These are phyloP conservation scores for Bothrops jararaca DNA, from an alignment of 2,113 vertebrate genomes.

Conservation along the genomic window DNA sequence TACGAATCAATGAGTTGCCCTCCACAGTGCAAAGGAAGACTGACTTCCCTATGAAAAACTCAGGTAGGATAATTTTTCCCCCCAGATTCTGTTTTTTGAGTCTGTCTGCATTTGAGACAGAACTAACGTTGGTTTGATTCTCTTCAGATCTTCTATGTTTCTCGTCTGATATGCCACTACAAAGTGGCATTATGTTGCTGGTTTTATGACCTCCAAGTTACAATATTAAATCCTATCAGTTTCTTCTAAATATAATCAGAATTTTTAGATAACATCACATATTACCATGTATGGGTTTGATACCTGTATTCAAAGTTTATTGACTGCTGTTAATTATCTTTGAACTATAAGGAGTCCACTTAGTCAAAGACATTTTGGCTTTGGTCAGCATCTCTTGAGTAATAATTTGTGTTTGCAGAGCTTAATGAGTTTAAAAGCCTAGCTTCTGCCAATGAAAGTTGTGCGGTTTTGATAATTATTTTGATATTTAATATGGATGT, in stretches of 20 bases:
- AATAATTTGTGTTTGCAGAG: neutral
- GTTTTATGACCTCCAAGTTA: neutral
- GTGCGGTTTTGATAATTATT: neutral
- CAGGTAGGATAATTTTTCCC: slow-evolving; percentile 74
- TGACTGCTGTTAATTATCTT: neutral
- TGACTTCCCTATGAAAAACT: slow-evolving; percentile 90
- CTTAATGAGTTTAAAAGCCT: neutral
- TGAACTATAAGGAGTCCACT: neutral
- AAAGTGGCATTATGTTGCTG: neutral
- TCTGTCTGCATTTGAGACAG: neutral
- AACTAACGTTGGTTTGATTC: neutral
- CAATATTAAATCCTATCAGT: neutral
- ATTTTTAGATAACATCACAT: neutral
- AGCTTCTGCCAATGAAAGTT: neutral
- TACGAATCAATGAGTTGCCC: slow-evolving; percentile 95
- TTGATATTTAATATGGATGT: neutral
- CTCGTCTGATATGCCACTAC: neutral
- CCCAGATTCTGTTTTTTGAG: slow-evolving; percentile 5
- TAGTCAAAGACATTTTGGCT: slow-evolving; percentile 30
- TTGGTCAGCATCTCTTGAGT: neutral
- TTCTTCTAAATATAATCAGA: neutral
- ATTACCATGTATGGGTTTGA: neutral
- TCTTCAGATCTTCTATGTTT: neutral
- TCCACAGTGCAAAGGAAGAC: slow-evolving; percentile 96
- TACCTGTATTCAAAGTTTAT: neutral